phyloP scores from a whole-genome alignment of 2,797 vertebrate species.

The Spinus olivaceus region DNA sequence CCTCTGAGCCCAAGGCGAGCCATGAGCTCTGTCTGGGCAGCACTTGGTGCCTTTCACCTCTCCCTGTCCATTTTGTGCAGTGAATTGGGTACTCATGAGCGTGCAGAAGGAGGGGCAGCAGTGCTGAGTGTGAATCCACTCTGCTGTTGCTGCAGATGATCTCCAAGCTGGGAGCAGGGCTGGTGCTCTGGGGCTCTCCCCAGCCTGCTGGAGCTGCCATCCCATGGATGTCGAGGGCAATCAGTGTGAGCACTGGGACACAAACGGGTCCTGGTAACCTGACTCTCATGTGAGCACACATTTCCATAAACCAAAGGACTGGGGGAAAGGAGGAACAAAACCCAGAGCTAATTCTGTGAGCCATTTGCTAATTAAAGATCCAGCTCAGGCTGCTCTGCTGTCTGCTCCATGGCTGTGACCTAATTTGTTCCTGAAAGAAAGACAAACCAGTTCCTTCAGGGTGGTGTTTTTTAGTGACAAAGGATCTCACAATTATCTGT shows the following conservation, averaged over 20 bases:
- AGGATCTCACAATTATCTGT: background rate
- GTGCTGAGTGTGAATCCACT: background rate
- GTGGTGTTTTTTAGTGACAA: background rate
- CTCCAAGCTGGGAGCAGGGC: background rate
- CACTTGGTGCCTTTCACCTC: background rate
- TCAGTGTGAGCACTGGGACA: constrained; percentile 4
- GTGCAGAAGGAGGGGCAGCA: background rate
- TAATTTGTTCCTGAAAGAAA: constrained; percentile 31
- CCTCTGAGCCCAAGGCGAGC: background rate
- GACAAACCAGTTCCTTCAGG: constrained; percentile 1
- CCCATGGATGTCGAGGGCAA: background rate
- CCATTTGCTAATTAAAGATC: constrained; percentile 26
- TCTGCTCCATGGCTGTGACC: constrained; percentile 14
- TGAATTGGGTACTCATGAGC: background rate
- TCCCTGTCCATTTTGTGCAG: background rate
- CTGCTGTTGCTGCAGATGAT: background rate
- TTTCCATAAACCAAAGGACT: background rate
- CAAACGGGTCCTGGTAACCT: background rate
- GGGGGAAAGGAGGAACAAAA: constrained; percentile 15
- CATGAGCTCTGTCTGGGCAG: background rate
- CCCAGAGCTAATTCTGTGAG: constrained; percentile 11
- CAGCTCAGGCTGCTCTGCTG: constrained; percentile 2
- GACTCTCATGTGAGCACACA: background rate
- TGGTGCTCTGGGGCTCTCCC: background rate
- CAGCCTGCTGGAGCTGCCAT: background rate